These are phyloP conservation scores for Orthosia incerta DNA, from an alignment of 2,888 invertebrate genomes.

Conservation along the genomic window DNA sequence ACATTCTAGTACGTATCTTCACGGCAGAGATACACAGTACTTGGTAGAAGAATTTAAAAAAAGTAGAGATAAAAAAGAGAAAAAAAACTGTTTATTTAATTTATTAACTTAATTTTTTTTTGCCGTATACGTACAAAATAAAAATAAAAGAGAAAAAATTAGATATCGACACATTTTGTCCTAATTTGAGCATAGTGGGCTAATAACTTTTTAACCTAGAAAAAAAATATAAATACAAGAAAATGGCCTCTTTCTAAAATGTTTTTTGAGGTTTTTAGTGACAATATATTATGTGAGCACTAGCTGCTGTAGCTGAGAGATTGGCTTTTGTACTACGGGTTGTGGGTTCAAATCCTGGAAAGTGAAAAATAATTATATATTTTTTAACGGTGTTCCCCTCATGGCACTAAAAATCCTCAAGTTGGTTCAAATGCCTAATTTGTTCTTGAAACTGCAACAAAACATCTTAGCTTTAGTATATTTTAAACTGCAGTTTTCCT, in stretches of 20 bases:
- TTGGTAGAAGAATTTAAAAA: background rate
- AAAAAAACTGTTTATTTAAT: too few species aligned
- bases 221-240: constrained; percentile 13
- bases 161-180: background rate
- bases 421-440: background rate
- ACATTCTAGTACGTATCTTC: constrained; percentile 49
- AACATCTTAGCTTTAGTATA: background rate
- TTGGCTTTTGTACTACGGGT: background rate
- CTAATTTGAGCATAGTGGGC: constrained; percentile 15
- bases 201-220: constrained; percentile 26
- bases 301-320: background rate
- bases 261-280: too few species aligned
- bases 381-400: background rate
- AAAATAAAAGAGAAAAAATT: background rate
- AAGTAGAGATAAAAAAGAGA: background rate
- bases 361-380: background rate
- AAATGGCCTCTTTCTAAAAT: background rate
- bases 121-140: background rate
- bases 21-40: background rate
- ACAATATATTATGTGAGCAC: too few species aligned
- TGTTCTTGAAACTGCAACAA: background rate
- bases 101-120: too few species aligned
- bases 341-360: background rate
- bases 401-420: background rate
- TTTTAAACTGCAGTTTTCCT: constrained; percentile 12